A percentile compares a stretch with the other conserved stretches of the same genome.
Evolutionary conservation across 2,888 invertebrate genomes (phyloP).

Genomic region (Andrena marginata): DNA sequence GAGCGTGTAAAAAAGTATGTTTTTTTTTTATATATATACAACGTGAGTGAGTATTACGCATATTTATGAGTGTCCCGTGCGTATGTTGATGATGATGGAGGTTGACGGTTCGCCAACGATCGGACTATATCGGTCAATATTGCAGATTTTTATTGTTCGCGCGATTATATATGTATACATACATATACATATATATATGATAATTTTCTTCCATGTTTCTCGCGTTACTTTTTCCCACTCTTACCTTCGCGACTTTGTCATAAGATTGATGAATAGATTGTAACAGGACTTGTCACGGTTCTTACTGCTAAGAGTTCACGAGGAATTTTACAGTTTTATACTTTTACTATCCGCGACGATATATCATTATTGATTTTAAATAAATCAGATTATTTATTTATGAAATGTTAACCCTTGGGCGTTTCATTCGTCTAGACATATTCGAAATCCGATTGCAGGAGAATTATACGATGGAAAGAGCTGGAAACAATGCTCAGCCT

Average conservation of each 20-base stretch:
- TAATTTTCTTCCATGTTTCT: slow-evolving; percentile 10
- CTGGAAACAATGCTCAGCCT: not conserved
- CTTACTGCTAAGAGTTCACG: slow-evolving; percentile 24
- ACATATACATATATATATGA: not conserved
- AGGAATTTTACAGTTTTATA: slow-evolving; percentile 55
- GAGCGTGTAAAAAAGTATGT: slow-evolving; percentile 26
- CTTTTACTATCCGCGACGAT: slow-evolving; percentile 33
- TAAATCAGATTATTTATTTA: slow-evolving; percentile 30
- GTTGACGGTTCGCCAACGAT: slow-evolving; percentile 1
- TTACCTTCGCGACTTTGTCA: not conserved
- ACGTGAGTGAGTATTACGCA: slow-evolving; percentile 37
- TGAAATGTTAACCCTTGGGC: not conserved
- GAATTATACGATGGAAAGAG: not conserved
- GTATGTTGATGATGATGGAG: slow-evolving; percentile 6
- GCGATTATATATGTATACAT: slow-evolving; percentile 13
- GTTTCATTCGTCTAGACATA: not conserved
- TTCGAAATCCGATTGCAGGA: not conserved
- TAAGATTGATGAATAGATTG: not conserved
- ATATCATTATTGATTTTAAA: slow-evolving; percentile 26
- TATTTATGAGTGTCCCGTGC: slow-evolving; percentile 36
- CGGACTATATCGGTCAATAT: not conserved
- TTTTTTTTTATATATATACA: slow-evolving; percentile 11
- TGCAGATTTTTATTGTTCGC: slow-evolving; percentile 41
- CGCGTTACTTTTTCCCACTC: not conserved
- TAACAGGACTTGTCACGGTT: slow-evolving; percentile 4